Percentiles rank a stretch among this genome's conserved stretches.
Evolutionary conservation across 2,888 invertebrate genomes (phyloP).

Genomic region (Criorhina ranunculi): DNA sequence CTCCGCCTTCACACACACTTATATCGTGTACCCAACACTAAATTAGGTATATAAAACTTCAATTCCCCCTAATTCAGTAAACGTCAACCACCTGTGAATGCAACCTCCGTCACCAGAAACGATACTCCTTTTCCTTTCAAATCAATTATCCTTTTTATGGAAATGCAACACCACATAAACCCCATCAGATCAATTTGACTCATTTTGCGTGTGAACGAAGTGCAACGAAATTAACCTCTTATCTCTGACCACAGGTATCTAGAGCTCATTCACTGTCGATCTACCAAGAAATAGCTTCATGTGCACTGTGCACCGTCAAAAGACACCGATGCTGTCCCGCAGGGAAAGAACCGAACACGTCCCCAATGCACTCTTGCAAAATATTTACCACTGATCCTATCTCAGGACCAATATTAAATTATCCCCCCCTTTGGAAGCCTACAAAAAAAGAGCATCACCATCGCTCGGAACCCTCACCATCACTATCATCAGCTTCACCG

Average conservation of each 20-base stretch:
- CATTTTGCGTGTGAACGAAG: conserved; percentile 63
- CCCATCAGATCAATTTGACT: conserved; percentile 63
- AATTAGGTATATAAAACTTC: too few species aligned
- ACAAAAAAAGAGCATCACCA: conserved; percentile 68
- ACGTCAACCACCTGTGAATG: too few species aligned
- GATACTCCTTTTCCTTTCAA: conserved; percentile 1
- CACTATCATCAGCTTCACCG: conserved; percentile 18
- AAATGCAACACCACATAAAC: conserved; percentile 61
- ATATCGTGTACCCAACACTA: too few species aligned
- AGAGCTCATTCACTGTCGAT: conserved; percentile 59
- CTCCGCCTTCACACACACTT: too few species aligned
- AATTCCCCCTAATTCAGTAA: too few species aligned
- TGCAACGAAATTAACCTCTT: conserved; percentile 72
- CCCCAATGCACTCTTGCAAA: conserved; percentile 53
- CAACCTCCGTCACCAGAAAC: neutral
- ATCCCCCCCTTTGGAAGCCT: conserved; percentile 66
- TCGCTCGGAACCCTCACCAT: conserved; percentile 4
- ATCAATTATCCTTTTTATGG: conserved; percentile 69
- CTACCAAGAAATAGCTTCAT: conserved; percentile 20
- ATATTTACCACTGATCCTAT: conserved; percentile 75
- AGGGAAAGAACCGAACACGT: conserved; percentile 35
- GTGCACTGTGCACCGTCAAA: conserved; percentile 41
- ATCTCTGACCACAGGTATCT: conserved; percentile 72
- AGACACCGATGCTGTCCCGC: conserved; percentile 8
- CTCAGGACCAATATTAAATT: conserved; percentile 73